These are phyloP conservation scores for Anarrhichthys ocellatus DNA, from an alignment of 2,113 vertebrate species.

Conservation along the genomic window DNA sequence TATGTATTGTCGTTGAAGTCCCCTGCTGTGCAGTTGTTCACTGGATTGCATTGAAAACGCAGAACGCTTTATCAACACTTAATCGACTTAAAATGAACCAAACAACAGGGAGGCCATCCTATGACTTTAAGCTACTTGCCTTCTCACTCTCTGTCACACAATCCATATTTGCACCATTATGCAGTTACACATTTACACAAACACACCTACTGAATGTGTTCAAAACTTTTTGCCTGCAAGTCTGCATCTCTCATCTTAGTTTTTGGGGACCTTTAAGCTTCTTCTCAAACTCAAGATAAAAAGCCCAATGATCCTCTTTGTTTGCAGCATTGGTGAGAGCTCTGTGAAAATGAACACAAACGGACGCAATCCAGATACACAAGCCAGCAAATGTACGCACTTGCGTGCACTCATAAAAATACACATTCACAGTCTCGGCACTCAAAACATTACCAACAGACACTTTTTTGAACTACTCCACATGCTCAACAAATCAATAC, in stretches of 20 bases:
- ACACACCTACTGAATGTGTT: constrained; percentile 3
- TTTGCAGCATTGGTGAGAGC: constrained; percentile 16
- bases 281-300: constrained; percentile 47
- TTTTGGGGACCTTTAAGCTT: constrained; percentile 34
- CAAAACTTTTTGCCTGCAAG: constrained; percentile 6
- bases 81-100: constrained; percentile 1
- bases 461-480: constrained; percentile 52
- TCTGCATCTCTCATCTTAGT: constrained; percentile 25
- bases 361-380: constrained; percentile 26
- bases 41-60: neutral
- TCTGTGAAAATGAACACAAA: constrained; percentile 32
- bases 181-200: neutral
- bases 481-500: constrained; percentile 76
- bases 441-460: constrained; percentile 62
- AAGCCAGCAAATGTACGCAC: constrained; percentile 29
- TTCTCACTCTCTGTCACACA: neutral
- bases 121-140: neutral
- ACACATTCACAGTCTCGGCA: constrained; percentile 37
- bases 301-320: constrained; percentile 40
- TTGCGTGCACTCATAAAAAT: constrained; percentile 20
- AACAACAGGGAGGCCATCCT: neutral
- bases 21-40: neutral
- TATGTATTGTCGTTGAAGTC: neutral
- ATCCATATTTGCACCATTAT: neutral
- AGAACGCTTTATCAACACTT: neutral